Evolutionary conservation across 2,888 invertebrate genomes (phyloP).

Genomic region (Tetramorium bicarinatum): DNA sequence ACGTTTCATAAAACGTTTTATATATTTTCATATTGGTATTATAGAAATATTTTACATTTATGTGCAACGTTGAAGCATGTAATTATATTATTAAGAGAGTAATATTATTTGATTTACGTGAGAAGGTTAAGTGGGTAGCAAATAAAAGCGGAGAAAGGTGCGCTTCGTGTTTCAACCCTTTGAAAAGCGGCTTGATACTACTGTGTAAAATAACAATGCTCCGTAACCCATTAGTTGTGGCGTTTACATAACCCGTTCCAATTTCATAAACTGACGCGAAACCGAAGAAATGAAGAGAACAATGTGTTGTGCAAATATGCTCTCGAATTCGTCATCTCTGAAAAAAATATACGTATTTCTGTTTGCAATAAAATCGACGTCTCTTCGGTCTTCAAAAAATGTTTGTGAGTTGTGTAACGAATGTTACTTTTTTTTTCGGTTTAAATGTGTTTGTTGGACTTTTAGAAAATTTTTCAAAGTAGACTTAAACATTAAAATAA

Average conservation of each 20-base stretch:
- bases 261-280: background rate
- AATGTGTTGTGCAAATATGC: conserved; percentile 22
- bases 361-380: background rate
- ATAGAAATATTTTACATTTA: background rate
- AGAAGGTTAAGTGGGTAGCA: background rate
- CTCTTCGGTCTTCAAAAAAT: background rate
- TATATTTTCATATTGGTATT: background rate
- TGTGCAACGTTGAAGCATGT: background rate
- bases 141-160: background rate
- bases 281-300: background rate
- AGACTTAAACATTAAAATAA: too few species aligned
- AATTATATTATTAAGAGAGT: background rate
- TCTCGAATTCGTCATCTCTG: background rate
- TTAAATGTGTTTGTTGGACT: background rate
- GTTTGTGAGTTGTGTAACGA: background rate
- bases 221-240: background rate
- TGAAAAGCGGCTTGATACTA: background rate
- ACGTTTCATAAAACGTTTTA: background rate
- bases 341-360: background rate
- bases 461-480: background rate
- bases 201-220: conserved; percentile 1
- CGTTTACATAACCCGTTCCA: conserved; percentile 16
- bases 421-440: background rate
- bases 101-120: background rate
- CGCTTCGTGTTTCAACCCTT: background rate